A percentile compares a stretch with the other conserved stretches of the same genome.
phyloP scores from a whole-genome alignment of 2,797 vertebrate species.

The Schizopygopsis malacanthus region DNA sequence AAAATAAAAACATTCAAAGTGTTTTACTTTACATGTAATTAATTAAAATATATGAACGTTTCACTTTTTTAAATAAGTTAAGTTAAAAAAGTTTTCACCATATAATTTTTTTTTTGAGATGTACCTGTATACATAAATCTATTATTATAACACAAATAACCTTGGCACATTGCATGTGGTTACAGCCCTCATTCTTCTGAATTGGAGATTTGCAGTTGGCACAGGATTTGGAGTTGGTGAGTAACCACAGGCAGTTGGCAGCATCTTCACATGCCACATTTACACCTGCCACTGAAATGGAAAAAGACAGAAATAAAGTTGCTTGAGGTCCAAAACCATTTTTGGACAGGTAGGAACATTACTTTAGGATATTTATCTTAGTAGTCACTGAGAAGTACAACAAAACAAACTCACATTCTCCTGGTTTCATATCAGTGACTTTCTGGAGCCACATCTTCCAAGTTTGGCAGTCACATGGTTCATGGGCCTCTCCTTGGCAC shows the following conservation, averaged over 20 bases:
- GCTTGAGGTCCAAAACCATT: constrained; percentile 1
- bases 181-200: constrained; percentile 99
- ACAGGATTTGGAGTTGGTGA: constrained; percentile 95
- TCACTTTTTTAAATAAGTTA: too few species aligned
- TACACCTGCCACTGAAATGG: constrained; percentile 90
- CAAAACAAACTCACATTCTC: constrained; percentile 86
- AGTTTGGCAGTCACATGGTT: constrained; percentile 95
- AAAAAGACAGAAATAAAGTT: constrained; percentile 58
- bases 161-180: constrained; percentile 99
- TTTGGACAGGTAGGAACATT: constrained; percentile 7
- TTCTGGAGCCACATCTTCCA: constrained; percentile 98
- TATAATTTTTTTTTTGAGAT: too few species aligned
- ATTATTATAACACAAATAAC: constrained; percentile 65
- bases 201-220: constrained; percentile 99
- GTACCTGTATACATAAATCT: constrained; percentile 4
- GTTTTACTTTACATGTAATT: too few species aligned
- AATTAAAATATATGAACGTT: too few species aligned
- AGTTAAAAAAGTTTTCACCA: too few species aligned
- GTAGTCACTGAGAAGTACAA: not conserved
- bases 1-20: too few species aligned
- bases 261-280: constrained; percentile 97
- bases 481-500: constrained; percentile 96
- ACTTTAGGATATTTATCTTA: not conserved
- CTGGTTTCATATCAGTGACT: constrained; percentile 94
- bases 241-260: constrained; percentile 97